These are phyloP conservation scores for Xenopus tropicalis DNA, from an alignment of 2,113 vertebrate species.

Conservation along the genomic window UCB_Xtro_10.0 CM004443.2:42914001-42914500, in stretches of 20 bases:
- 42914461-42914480: too few relatives aligned
- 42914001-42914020: slow-evolving; percentile 24
- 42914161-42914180: slow-evolving; percentile 14
- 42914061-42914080: background rate
- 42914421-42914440: too few relatives aligned
- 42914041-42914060: slow-evolving; percentile 17
- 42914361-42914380: background rate
- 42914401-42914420: too few relatives aligned
- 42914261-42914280: background rate
- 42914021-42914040: slow-evolving; percentile 13
- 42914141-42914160: slow-evolving; percentile 3
- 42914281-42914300: background rate
- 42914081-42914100: background rate
- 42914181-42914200: background rate
- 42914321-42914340: background rate
- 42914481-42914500: too few relatives aligned
- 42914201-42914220: background rate
- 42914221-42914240: slow-evolving; percentile 12
- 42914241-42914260: background rate
- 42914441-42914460: too few relatives aligned
- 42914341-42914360: background rate
- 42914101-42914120: slow-evolving; percentile 7
- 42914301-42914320: background rate
- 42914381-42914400: too few relatives aligned
- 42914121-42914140: slow-evolving; percentile 20